Evolutionary conservation across 2,797 vertebrate species (phyloP).

Genomic region (Pipistrellus kuhlii): DNA sequence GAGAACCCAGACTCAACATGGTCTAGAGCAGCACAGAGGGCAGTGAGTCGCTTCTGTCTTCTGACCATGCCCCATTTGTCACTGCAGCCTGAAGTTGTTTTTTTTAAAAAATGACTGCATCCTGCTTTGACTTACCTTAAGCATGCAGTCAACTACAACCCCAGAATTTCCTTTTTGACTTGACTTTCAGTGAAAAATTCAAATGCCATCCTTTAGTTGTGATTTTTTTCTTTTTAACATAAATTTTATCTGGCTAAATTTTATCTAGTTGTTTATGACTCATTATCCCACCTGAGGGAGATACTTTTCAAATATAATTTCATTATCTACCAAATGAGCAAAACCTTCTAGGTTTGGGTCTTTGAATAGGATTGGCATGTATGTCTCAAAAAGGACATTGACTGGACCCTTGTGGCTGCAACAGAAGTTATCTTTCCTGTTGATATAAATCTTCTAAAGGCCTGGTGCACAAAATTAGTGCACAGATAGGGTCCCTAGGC

Average conservation of each 20-base stretch:
- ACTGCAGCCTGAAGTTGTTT: neutral
- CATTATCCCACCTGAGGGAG: neutral
- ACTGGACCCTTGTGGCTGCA: neutral
- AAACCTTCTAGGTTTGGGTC: neutral
- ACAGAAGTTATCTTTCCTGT: neutral
- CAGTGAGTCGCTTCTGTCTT: neutral
- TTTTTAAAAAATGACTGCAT: too few relatives aligned
- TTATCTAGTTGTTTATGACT: slow-evolving; percentile 14
- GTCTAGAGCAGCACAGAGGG: neutral
- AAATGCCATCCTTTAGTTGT: neutral
- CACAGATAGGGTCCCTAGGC: too few relatives aligned
- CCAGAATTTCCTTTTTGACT: neutral
- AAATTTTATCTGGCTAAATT: neutral
- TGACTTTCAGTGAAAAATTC: neutral
- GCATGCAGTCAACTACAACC: neutral
- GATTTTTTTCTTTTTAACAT: neutral
- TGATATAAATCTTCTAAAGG: neutral
- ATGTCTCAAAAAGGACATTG: neutral
- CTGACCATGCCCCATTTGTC: neutral
- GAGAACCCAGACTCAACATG: neutral
- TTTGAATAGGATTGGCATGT: neutral
- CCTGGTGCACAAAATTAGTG: too few relatives aligned
- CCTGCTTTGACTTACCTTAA: neutral
- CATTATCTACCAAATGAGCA: neutral
- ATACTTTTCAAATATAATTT: neutral